Percentiles rank a stretch among this genome's conserved stretches.
Evolutionary conservation across 2,113 vertebrate species (phyloP).

Genomic region (Scomber colias): DNA sequence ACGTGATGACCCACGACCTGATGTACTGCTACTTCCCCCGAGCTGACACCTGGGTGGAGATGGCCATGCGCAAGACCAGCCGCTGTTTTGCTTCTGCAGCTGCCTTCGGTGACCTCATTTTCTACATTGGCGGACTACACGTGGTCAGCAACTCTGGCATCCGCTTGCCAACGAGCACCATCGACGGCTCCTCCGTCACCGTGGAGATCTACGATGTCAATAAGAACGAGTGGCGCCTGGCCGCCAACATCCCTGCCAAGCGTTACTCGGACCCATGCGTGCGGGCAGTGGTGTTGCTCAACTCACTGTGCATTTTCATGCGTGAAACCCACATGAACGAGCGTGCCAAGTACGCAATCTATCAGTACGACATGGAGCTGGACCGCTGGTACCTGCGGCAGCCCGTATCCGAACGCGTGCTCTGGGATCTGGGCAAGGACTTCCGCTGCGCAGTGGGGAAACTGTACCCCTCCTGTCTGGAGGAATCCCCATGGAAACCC

Average conservation of each 20-base stretch:
- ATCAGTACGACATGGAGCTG: conserved; percentile 93
- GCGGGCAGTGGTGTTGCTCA: conserved; percentile 93
- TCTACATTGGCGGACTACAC: conserved; percentile 97
- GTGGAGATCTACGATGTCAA: conserved; percentile 96
- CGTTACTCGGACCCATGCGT: conserved; percentile 95
- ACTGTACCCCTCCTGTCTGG: conserved; percentile 97
- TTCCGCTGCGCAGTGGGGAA: conserved; percentile 97
- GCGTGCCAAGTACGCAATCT: conserved; percentile 94
- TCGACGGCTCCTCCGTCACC: conserved; percentile 93
- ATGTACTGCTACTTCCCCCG: conserved; percentile 98
- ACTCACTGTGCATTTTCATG: conserved; percentile 94
- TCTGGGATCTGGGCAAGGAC: conserved; percentile 96
- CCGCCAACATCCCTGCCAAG: conserved; percentile 95
- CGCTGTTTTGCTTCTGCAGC: conserved; percentile 96
- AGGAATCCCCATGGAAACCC: conserved; percentile 98
- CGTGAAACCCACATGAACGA: conserved; percentile 96
- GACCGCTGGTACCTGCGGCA: conserved; percentile 96
- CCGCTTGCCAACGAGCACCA: conserved; percentile 90
- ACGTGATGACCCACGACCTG: conserved; percentile 94
- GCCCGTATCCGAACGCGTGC: conserved; percentile 94
- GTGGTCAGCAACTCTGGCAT: conserved; percentile 93
- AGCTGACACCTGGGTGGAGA: conserved; percentile 95
- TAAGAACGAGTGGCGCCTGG: conserved; percentile 96
- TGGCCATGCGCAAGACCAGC: conserved; percentile 94
- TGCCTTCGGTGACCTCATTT: conserved; percentile 94